phyloP scores from a whole-genome alignment of 2,113 vertebrate species.

The Dermatemys mawii region DNA sequence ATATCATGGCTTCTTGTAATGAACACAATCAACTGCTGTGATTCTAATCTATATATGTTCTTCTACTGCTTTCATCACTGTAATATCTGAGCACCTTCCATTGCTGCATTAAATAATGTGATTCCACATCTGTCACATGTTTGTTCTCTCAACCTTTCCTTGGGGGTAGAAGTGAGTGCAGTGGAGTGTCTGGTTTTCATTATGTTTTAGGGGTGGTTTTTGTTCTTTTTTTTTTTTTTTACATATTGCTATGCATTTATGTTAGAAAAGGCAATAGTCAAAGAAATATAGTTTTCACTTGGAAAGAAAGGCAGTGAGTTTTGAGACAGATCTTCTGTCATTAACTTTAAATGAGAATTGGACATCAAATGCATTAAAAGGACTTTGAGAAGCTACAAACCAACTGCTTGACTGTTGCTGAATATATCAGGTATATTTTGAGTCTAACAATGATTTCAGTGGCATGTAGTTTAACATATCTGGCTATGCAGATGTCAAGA shows the following conservation, averaged over 20 bases:
- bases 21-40: background rate
- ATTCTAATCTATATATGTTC: background rate
- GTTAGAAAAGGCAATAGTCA: background rate
- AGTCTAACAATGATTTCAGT: background rate
- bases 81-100: background rate
- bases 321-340: rapidly evolving
- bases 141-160: background rate
- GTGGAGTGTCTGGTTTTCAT: background rate
- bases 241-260: background rate
- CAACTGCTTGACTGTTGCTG: background rate
- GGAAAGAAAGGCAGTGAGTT: background rate
- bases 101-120: background rate
- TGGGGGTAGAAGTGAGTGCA: background rate
- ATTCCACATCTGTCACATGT: background rate
- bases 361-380: background rate
- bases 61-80: background rate
- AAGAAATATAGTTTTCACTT: background rate
- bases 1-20: background rate
- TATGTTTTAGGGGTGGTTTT: background rate
- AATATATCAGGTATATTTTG: background rate
- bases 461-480: background rate
- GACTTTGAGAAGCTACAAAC: background rate
- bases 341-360: background rate
- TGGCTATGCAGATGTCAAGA: background rate
- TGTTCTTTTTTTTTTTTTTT: background rate